Evolutionary conservation across 2,888 invertebrate species (phyloP).

Genomic region (Barypeithes pellucidus): DNA sequence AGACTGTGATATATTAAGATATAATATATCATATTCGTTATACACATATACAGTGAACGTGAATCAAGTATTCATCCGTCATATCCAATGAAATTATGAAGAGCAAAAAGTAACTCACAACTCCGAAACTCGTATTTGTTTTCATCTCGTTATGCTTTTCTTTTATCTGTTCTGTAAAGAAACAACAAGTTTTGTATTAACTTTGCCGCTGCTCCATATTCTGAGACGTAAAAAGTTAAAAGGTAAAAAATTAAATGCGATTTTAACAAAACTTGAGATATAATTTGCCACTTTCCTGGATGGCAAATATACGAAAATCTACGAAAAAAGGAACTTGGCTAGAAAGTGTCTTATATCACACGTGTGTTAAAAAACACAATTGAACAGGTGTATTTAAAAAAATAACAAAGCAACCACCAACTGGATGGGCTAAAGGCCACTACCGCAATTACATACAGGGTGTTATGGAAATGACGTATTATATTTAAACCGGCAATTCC

Average conservation of each 20-base stretch:
- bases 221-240: not conserved
- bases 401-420: no score
- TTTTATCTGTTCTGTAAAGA: not conserved
- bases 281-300: no score
- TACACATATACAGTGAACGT: not conserved
- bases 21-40: conserved; percentile 6
- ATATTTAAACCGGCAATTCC: no score
- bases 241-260: conserved; percentile 4
- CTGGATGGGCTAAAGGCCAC: no score
- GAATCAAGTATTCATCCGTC: not conserved
- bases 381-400: no score
- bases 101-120: conserved; percentile 1
- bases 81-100: conserved; percentile 1
- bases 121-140: conserved; percentile 8
- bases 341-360: no score
- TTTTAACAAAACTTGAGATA: not conserved
- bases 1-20: no score
- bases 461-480: no score
- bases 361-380: no score
- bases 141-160: conserved; percentile 1
- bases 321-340: no score
- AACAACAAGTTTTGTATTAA: conserved; percentile 8
- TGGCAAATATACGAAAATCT: no score
- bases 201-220: not conserved
- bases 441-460: no score